Evolutionary conservation across 64 coral and sea anemone genomes (phyloP).

Genomic region (Actinia tenebrosa): DNA sequence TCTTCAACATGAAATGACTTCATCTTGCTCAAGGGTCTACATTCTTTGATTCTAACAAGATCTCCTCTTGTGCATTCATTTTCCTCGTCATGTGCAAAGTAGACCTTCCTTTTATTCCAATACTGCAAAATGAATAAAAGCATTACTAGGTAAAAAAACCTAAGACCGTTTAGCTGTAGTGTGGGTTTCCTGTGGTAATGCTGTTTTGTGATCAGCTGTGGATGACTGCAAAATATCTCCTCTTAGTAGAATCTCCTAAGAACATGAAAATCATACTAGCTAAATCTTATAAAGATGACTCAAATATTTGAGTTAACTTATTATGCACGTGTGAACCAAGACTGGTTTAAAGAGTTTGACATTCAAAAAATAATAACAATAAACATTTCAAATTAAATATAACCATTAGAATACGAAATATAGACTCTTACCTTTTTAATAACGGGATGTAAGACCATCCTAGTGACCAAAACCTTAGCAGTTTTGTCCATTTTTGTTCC

Average conservation of each 20-base stretch:
- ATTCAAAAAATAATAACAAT: not conserved
- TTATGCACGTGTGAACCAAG: not conserved
- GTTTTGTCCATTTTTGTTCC: constrained; percentile 99
- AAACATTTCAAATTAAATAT: not conserved
- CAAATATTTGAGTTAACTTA: not conserved
- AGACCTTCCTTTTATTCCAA: constrained; percentile 98
- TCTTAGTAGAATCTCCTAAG: too few relatives aligned
- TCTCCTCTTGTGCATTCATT: constrained; percentile 89
- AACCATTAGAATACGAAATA: not conserved
- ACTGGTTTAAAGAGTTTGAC: not conserved
- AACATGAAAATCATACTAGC: too few relatives aligned
- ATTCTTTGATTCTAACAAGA: constrained; percentile 85
- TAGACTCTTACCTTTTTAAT: constrained; percentile 69
- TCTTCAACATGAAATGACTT: constrained; percentile 81
- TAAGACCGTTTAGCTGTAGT: not conserved
- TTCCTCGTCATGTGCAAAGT: constrained; percentile 96
- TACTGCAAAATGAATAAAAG: constrained; percentile 53
- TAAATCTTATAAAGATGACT: not conserved
- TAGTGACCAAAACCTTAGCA: constrained; percentile 92
- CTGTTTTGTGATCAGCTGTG: not conserved
- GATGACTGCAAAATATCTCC: too few relatives aligned
- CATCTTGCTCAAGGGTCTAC: constrained; percentile 78
- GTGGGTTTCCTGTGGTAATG: not conserved
- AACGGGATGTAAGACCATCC: constrained; percentile 80
- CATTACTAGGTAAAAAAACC: not conserved